phyloP scores from a whole-genome alignment of 2,113 vertebrate genomes.

The Neopipo cinnamomea region DNA sequence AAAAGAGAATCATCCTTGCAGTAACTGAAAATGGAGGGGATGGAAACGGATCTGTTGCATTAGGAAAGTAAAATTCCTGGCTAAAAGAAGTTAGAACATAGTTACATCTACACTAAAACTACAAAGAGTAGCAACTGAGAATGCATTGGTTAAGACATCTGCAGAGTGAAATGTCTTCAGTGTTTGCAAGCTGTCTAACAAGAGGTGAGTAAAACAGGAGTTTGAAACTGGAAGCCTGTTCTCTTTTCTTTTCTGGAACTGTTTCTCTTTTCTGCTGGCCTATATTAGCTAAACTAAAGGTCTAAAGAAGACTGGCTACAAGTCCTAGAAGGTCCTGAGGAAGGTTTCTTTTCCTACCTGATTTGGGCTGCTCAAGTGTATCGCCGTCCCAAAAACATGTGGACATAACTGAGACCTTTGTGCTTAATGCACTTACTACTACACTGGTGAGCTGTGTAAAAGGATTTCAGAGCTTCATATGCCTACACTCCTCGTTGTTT shows the following conservation, averaged over 20 bases:
- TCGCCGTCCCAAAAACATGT: not conserved
- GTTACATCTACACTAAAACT: not conserved
- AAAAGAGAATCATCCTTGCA: not conserved
- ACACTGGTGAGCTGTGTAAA: not conserved
- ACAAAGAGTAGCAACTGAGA: not conserved
- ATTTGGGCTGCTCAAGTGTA: not conserved
- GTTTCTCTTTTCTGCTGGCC: not conserved
- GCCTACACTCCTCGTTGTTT: not conserved
- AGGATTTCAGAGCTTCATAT: not conserved
- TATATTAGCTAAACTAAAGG: not conserved
- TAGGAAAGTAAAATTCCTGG: not conserved
- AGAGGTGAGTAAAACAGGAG: not conserved
- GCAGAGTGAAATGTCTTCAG: not conserved
- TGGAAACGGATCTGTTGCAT: not conserved
- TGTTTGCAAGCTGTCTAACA: not conserved
- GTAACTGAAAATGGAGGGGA: not conserved
- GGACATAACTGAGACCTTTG: not conserved
- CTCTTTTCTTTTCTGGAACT: not conserved
- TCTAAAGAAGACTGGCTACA: not conserved
- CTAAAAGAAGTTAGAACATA: not conserved
- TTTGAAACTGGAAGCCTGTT: not conserved
- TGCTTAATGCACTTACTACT: not conserved
- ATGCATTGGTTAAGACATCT: not conserved
- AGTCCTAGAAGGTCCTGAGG: not conserved
- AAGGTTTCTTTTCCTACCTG: not conserved